Evolutionary conservation across 2,797 vertebrate genomes (phyloP), one percentile per base, ranked within the genome.

Genomic region (Crypturellus tataupa): DNA sequence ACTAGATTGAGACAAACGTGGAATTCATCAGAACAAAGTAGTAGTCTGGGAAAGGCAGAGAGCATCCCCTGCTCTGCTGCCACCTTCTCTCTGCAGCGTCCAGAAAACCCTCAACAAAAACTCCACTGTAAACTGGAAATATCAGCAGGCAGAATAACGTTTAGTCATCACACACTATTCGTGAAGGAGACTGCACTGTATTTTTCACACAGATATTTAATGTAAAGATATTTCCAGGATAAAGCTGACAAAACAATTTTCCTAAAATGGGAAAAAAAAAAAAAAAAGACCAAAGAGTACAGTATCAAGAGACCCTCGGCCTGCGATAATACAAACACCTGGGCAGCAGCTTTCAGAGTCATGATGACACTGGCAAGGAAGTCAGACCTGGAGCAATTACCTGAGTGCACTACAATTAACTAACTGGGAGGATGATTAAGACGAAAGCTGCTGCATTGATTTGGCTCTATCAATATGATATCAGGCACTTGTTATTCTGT

Each of bases 381-480:
- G 20, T 8, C 40, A 18, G 39, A 69, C 20, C 37, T 80, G 35
- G 53, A 62, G 62, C 27, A 64, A 71, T 73, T 75, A 82, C 25
- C 33, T n/a, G 44, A 31, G 29, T 73, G 37, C 47, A 59, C 29
- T 67, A 56, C 20, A 87, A 47, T 80, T 78, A 93, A 87, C 47
- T 71, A 80, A 63, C 0, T 75, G 12, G 23, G 68, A 92, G 12
- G 53, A 47, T 90, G 93, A 92, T 85, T 55, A 69, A 87, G 71
- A 90, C 56, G 42, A 37, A 80, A 94, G 89, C 17, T 20, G 58
- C 51, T 65, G 69, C 65, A 79, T 10, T 80, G 69, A 93, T 91
- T 76, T 87, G 72, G 69, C 72, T 56, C 20, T 40, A 92, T 76
- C 77, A 93, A 78, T 92, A 96, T 92, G 46, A 92, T 83, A 65